Evolutionary conservation across 2,113 vertebrate genomes (phyloP), one percentile per base, ranked within the genome.

Genomic region (Saguinus midas): DNA sequence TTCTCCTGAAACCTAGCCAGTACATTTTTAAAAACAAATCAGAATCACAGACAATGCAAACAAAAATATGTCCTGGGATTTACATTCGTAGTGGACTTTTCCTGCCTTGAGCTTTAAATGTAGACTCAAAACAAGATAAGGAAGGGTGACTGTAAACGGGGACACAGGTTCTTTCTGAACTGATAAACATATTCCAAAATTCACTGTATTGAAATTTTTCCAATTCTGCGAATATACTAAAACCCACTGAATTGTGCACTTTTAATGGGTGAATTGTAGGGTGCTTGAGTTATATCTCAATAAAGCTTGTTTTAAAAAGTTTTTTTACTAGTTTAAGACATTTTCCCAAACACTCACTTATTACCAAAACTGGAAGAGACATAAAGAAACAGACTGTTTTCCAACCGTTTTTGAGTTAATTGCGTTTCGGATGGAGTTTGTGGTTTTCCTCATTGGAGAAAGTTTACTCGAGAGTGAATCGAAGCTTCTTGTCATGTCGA

Each of bases 11-110:
- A 93, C 14, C 2, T 25, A n/a, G 61, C 29, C 18, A 2, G n/a
- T 1, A 16, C 14, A 25, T 14, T 64, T 13, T 29, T 14, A 6
- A 43, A n/a, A 40, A 13, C 45, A 0, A 1, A 8, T 43, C 50
- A 20, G 55, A 13, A 0, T 25, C 27, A 8, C n/a, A 1, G 58
- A 37, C 76, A 14, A 21, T 0, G 20, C 20, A 18, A 29, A 87
- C 80, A 78, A 58, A 72, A 20, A 1, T 0, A 1, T 6, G 48
- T 3, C 35, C 6, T 5, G 4, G 70, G 14, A 35, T 1, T n/a
- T 3, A 18, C 8, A 0, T 0, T 0, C 21, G 27, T 5, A 2
- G 35, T 14, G 29, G 18, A 7, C 23, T 48, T 64, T 27, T 17
- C 32, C 25, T 20, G 25, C 45, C 10, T 50, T 5, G 66, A 8